Evolutionary conservation across 1,140 invertebrate genomes (phyloP).

Genomic region (Leptoteleia sp.): DNA sequence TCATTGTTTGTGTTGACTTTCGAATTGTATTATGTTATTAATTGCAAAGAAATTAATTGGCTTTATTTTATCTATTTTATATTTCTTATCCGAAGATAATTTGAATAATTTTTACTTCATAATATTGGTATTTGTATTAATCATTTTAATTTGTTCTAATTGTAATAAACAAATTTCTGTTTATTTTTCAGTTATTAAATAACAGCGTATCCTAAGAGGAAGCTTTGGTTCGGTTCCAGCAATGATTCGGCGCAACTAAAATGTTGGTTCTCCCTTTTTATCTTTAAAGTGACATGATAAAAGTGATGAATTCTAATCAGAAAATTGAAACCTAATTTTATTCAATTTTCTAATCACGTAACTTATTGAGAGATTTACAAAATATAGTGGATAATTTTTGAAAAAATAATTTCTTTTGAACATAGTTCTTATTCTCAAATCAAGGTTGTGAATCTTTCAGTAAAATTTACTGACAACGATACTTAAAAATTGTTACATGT

Average conservation of each 20-base stretch:
- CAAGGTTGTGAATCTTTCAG: conserved; percentile 55
- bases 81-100: no score
- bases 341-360: conserved; percentile 37
- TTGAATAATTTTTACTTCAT: no score
- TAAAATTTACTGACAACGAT: conserved; percentile 55
- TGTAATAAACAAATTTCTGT: neutral
- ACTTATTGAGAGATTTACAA: conserved; percentile 57
- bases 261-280: conserved; percentile 25
- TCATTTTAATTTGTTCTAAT: neutral
- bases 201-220: conserved; percentile 43
- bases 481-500: conserved; percentile 32
- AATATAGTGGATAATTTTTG: conserved; percentile 9
- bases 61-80: no score
- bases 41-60: no score
- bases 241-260: conserved; percentile 18
- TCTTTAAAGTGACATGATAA: conserved; percentile 25
- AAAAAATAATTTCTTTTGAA: conserved; percentile 27
- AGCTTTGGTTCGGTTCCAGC: conserved; percentile 16
- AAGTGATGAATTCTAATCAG: conserved; percentile 11
- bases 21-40: no score
- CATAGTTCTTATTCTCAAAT: conserved; percentile 23
- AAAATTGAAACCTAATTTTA: conserved; percentile 40
- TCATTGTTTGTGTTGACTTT: no score
- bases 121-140: neutral
- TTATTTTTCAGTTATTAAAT: conserved; percentile 65